Conservation (phyloP, 2,113 vertebrate species). For the Lepus americanus region DNA sequence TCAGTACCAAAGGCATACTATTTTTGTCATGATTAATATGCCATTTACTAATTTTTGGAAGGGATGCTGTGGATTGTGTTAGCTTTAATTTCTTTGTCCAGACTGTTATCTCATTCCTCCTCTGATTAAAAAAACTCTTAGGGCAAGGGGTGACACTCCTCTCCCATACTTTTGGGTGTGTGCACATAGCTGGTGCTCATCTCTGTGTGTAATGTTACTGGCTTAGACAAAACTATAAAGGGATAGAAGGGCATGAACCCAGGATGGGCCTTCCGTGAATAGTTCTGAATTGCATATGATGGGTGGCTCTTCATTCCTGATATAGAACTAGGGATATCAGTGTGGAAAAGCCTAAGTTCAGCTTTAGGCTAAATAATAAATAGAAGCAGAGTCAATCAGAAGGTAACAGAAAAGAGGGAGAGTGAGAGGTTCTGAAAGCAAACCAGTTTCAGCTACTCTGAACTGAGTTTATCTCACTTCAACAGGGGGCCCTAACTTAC, state of each 20-base stretch:
- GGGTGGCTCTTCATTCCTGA: too few relatives aligned
- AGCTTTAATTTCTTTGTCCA: background rate
- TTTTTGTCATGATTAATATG: slow-evolving; percentile 13
- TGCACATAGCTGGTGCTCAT: background rate
- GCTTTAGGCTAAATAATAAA: background rate
- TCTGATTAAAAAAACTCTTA: background rate
- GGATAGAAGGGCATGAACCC: background rate
- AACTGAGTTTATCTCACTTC: background rate
- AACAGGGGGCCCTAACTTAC: background rate
- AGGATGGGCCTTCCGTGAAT: background rate
- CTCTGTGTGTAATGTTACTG: background rate
- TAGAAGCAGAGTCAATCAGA: background rate
- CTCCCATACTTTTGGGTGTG: background rate
- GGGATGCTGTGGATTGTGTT: background rate
- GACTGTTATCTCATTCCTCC: background rate
- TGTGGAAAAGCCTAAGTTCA: background rate
- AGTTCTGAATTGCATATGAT: background rate
- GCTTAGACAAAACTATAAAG: background rate
- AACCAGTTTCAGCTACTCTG: background rate
- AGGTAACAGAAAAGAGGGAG: background rate
- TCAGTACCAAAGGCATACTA: background rate
- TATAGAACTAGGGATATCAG: background rate
- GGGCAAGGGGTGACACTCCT: too few relatives aligned
- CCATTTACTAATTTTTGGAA: background rate
- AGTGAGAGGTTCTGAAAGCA: background rate